Evolutionary conservation across 2,888 invertebrate species (phyloP), one percentile per base, ranked within the genome.

Genomic region (Phorcus lineatus): DNA sequence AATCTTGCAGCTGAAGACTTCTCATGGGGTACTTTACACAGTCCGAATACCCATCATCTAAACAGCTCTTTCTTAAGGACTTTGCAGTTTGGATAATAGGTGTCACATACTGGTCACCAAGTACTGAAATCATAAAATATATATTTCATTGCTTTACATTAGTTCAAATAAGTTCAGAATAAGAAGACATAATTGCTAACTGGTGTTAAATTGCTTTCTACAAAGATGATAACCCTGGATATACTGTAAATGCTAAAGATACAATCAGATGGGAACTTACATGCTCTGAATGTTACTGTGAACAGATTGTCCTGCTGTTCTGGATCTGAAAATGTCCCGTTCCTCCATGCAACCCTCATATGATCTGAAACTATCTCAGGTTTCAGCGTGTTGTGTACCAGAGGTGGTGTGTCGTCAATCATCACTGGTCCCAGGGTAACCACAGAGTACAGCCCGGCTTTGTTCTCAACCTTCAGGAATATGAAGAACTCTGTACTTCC

Each of bases 381-480:
- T 4, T 52, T 19, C 9, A 84, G 75, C 1, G 28, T 52, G 6
- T 52, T 24, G 31, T 53, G 74, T 19, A 81, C 78, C 1, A 76
- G 2, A 9, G 88, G 88, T 2, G 88, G 85, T 0, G 86, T 85
- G 67, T 87, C 84, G 74, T 88, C 86, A 36, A 86, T 82, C 3
- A 86, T 28, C 6, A 87, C 52, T 17, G 88, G 86, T 7, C 87
- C 88, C 28, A 86, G 62, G 0, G 79, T 17, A 9, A 66, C 76
- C 1, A 81, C 74, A 2, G 53, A 79, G 28, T 81, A 74, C 24
- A 85, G 24, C 2, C 82, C 82, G 16, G 87, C 88, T 77, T 85
- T 87, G 78, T 87, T 88, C 7, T 79, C 57, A 11, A 82, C 78
- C 67, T 80, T 83, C 0, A 87, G 79, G 28, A 85, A 82, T 3